These are phyloP conservation scores for Mus caroli DNA, from an alignment of 2,797 vertebrate genomes.

Conservation along the genomic window DNA sequence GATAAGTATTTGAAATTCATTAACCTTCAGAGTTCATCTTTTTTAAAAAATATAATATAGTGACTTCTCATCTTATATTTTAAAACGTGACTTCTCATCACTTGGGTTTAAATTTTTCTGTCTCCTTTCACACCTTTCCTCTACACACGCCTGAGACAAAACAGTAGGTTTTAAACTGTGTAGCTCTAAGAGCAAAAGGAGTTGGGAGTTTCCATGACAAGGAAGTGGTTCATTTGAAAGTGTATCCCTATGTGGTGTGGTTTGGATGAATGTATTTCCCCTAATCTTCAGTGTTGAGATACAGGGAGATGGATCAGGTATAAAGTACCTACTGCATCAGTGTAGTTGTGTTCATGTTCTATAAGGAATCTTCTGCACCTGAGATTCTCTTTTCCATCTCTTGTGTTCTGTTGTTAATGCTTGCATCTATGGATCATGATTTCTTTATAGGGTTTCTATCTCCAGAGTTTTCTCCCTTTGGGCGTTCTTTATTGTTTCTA, in stretches of 20 bases:
- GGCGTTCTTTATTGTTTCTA: no score
- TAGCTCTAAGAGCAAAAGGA: not conserved
- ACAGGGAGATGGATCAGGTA: not conserved
- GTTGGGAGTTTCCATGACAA: not conserved
- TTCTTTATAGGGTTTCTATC: no score
- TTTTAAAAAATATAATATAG: not conserved
- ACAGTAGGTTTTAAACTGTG: not conserved
- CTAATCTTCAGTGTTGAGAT: not conserved
- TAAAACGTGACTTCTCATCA: not conserved
- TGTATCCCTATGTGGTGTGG: not conserved
- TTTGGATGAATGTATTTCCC: not conserved
- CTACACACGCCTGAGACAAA: rapidly evolving
- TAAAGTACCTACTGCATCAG: not conserved
- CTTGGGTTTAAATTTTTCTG: conserved; percentile 16
- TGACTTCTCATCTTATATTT: not conserved
- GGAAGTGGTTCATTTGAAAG: not conserved
- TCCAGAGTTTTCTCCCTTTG: no score
- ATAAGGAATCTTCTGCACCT: no score
- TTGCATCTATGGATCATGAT: no score
- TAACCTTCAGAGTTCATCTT: not conserved
- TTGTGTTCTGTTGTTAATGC: no score
- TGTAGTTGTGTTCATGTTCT: no score
- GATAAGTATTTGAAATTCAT: not conserved
- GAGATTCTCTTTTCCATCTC: no score
- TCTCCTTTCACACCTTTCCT: not conserved